Evolutionary conservation across 1,140 invertebrate genomes (phyloP).

Genomic region (Drosophila rhopaloa): DNA sequence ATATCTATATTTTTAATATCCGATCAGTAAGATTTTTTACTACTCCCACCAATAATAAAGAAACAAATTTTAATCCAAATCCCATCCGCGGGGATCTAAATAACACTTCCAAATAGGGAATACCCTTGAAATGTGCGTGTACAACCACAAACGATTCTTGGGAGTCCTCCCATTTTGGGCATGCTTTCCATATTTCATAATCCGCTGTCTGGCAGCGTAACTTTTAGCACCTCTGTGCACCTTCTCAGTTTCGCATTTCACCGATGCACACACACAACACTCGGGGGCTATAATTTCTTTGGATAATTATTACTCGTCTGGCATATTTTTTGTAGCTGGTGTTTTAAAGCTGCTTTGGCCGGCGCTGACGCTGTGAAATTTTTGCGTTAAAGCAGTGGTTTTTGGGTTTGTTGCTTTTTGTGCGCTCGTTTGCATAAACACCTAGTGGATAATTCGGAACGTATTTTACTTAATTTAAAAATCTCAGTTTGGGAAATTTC

Average conservation of each 20-base stretch:
- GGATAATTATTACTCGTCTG: conserved; percentile 66
- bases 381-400: conserved; percentile 40
- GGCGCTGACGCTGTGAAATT: conserved; percentile 65
- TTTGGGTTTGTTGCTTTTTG: conserved; percentile 31
- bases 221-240: conserved; percentile 56
- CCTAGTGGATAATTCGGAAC: conserved; percentile 54
- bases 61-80: conserved; percentile 16
- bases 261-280: conserved; percentile 24
- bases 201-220: conserved; percentile 50
- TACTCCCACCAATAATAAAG: background rate
- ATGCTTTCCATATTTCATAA: conserved; percentile 53
- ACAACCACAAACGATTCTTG: conserved; percentile 10
- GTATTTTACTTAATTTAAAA: conserved; percentile 27
- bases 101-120: conserved; percentile 6
- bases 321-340: conserved; percentile 42
- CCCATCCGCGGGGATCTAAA: background rate
- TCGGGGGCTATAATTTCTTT: conserved; percentile 65
- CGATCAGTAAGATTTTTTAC: background rate
- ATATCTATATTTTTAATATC: background rate
- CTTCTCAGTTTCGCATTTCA: conserved; percentile 51
- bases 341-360: conserved; percentile 26
- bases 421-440: conserved; percentile 68
- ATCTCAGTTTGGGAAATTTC: conserved; percentile 9
- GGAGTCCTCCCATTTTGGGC: conserved; percentile 11
- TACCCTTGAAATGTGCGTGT: conserved; percentile 11